Evolutionary conservation across 2,113 vertebrate species (phyloP).

Genomic region (Tachysurus fulvidraco): DNA sequence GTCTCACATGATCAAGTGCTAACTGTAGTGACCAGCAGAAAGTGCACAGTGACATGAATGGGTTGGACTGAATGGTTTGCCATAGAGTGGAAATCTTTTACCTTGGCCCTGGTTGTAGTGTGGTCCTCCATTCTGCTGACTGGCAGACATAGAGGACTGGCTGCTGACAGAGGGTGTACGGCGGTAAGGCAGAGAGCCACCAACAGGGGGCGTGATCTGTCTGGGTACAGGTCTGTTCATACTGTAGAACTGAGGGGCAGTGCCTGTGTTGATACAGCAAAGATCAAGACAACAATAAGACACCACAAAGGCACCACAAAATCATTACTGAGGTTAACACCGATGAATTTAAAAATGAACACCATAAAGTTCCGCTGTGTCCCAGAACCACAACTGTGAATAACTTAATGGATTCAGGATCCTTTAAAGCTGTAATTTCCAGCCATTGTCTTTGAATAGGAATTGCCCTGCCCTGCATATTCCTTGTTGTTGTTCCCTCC

Average conservation of each 20-base stretch:
- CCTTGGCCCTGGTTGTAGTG: conserved; percentile 89
- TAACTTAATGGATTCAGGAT: not conserved
- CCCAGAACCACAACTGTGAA: not conserved
- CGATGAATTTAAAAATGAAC: not conserved
- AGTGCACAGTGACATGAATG: not conserved
- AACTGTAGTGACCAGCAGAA: not conserved
- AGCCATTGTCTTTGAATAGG: not conserved
- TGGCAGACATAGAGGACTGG: conserved; percentile 78
- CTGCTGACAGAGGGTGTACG: conserved; percentile 86
- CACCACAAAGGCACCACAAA: not conserved
- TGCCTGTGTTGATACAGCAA: conserved; percentile 66
- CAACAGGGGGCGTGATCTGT: conserved; percentile 82
- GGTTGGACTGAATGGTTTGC: not conserved
- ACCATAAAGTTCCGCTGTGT: not conserved
- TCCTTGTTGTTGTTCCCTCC: not conserved
- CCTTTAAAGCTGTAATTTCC: not conserved
- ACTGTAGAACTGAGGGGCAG: conserved; percentile 93
- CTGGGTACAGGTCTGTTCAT: conserved; percentile 91
- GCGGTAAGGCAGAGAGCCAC: conserved; percentile 90
- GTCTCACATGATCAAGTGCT: not conserved
- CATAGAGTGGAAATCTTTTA: conserved; percentile 46
- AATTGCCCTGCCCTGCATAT: not conserved
- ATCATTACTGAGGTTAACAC: not conserved
- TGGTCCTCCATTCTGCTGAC: conserved; percentile 82
- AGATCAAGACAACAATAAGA: not conserved